Evolutionary conservation across 2,888 invertebrate genomes (phyloP), one percentile per base, ranked within the genome.

Genomic region (Pristionchus maxplancki): DNA sequence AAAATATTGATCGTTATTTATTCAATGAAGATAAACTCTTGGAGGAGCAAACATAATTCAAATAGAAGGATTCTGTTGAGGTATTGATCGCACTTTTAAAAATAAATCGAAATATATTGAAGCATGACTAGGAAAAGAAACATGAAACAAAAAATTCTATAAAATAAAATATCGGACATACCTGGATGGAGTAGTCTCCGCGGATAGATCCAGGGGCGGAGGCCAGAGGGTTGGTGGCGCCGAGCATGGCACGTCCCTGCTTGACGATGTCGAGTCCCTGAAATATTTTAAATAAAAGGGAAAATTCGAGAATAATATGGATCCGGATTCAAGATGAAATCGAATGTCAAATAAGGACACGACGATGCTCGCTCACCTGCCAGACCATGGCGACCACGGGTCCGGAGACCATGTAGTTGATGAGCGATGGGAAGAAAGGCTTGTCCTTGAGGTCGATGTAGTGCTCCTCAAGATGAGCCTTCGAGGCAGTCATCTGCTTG

Each of bases 161-260:
- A n/a, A n/a, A n/a, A n/a, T n/a, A 44, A 44, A 44, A 9, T 44
- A 44, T 44, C 44, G 11, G 8, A 11, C 1, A 28, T 40, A 88
- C 78, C 78, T 67, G 58, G 93, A 99, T 97, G 95, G 98, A 98
- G 95, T 97, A 97, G 95, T 99, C 99, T 89, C 99, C 99, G 94
- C 99, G 97, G 95, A 99, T 98, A 90, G 98, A 98, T 91, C 99
- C 99, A 89, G 99, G 98, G 90, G 96, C 96, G 28, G 98, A 98
- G 94, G 97, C 97, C 89, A 97, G 97, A 40, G 99, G 99, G 95
- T 99, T 97, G 90, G 99, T 99, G 91, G 97, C 99, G 91, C 99
- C 99, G 93, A 99, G 96, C 97, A 99, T 97, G 93, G 97, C 96
- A 94, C 99, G 97, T 62, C 98, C 99, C 93, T 97, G 98, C 96